A percentile compares a stretch with the other conserved stretches of the same genome.
These are phyloP conservation scores for Prunella strophiata DNA, from an alignment of 2,797 vertebrate species.

Conservation along the genomic window DNA sequence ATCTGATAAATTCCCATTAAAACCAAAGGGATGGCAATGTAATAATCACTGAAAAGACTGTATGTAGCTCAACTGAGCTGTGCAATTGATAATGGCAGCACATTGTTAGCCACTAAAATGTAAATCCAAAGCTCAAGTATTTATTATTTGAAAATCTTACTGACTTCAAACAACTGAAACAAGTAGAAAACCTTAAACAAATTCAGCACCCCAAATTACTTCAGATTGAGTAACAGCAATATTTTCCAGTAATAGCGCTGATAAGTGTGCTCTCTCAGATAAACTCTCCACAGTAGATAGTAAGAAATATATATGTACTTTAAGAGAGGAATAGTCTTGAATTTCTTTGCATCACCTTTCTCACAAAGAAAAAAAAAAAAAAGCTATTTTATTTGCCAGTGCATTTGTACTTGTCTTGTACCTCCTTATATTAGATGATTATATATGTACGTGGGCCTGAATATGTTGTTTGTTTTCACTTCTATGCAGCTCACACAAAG, in stretches of 20 bases:
- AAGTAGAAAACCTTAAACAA: not conserved
- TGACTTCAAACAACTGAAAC: not conserved
- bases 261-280: not conserved
- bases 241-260: not conserved
- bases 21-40: not conserved
- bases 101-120: not conserved
- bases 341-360: not conserved
- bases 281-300: not conserved
- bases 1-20: not conserved
- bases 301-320: not conserved
- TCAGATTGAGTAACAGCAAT: not conserved
- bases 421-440: conserved; percentile 39
- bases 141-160: not conserved
- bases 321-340: not conserved
- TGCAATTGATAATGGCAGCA: not conserved
- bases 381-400: not conserved
- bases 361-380: not conserved
- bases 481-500: conserved; percentile 43
- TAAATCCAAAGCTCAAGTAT: not conserved
- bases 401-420: conserved; percentile 43
- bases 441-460: conserved; percentile 39
- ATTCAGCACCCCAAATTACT: not conserved
- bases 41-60: not conserved
- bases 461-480: conserved; percentile 66
- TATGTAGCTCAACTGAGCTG: not conserved